Base-by-base conservation (phyloP, 2,888 invertebrate genomes). In the Drosophila tripunctata region DNA sequence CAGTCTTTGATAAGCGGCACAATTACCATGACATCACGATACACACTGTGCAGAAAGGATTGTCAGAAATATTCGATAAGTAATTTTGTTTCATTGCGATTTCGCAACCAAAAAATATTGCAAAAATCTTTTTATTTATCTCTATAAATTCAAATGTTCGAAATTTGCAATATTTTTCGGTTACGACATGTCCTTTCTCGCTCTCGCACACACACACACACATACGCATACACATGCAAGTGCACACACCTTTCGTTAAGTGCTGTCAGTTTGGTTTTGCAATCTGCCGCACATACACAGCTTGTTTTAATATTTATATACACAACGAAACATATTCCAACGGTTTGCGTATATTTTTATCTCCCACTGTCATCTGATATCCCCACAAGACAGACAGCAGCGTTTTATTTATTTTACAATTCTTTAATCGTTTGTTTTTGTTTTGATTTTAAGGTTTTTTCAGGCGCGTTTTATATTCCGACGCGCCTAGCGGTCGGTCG, bases 391-490 rank as follows among this genome's bases (percentile, higher is more conserved):
- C 47, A 67, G 67, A 45, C 47, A 66, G 63, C 44, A 50, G 57
- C 55, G 38, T 65, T 64, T 67, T 71, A 71, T 68, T 77, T 72
- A 44, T 44, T 69, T 67, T 68, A 43, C 52, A 70, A 61, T 71
- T 43, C 44, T 64, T 52, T 60, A 52, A 31, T 57, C 36, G 57
- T 64, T 45, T 31, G 56, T 41, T 56, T 72, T 57, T 65, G 40
- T 61, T 66, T 56, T 56, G 33, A 50, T 56, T 56, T 14, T 44
- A 27, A 27, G 10, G 8, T 35, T 57, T 62, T 33, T 58, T 48
- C 41, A 55, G 80, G 62, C 86, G 86, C 86, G 67, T 77, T 85
- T 82, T 54, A 54, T 72, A 75, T 85, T 82, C 83, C 83, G 83
- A 76, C 68, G 85, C 86, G 65, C 67, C 73, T 62, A 63, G 47